Evolutionary conservation across 2,888 invertebrate species (phyloP), one percentile per base, ranked within the genome.

Genomic region (Xylota sylvarum): DNA sequence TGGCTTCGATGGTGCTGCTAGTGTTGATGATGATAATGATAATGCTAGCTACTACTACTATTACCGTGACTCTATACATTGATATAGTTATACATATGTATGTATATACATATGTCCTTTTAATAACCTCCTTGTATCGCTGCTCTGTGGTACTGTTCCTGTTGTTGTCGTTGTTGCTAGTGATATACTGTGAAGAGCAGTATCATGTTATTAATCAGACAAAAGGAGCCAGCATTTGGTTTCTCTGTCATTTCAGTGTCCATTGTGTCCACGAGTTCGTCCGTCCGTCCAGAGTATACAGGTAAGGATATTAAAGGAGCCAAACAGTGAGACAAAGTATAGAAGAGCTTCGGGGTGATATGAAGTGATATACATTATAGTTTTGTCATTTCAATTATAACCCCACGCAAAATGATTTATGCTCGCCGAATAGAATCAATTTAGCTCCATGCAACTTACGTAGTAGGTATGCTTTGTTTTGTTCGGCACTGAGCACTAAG

Each of bases 321-420:
- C 9, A 27, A 35, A 50, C 48, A 7, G 23, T 17, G 40, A 32
- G 10, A n/a, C 37, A 60, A 32, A n/a, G 46, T 48, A 5, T 9
- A 5, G n/a, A 14, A 14, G 19, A 4, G 48, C 55, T 55, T 30
- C 4, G 64, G 70, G 64, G 62, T 46, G 77, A 56, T 79, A 67
- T 37, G 37, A 70, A 80, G 43, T 80, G 74, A 76, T 76, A 74
- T 80, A 76, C 85, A 77, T 86, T 86, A 86, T 73, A 81, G 85
- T 86, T 86, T 86, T 77, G 85, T 86, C 85, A 86, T 81, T 77
- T 86, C 85, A 80, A 81, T 81, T 86, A 86, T 81, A 86, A 81
- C 70, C 85, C 76, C 74, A 86, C 72, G 77, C 72, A 81, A 72
- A 72, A 86, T 86, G 85, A 81, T 86, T 81, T 81, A 81, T 85